Conservation (phyloP, 2,888 invertebrate genomes). For the Nesidiocoris tenuis region DNA sequence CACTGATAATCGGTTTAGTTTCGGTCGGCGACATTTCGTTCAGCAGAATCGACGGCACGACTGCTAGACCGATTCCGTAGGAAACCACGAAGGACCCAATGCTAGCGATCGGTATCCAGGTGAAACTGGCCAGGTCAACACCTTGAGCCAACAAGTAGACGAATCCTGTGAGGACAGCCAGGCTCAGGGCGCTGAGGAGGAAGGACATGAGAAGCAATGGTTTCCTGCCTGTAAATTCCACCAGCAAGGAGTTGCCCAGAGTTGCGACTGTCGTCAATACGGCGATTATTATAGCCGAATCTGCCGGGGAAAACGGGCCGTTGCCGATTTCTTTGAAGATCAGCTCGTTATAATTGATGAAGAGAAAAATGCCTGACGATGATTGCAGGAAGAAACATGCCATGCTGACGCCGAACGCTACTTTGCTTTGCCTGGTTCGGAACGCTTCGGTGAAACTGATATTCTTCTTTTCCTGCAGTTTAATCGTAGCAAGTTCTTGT, state of each 20-base stretch:
- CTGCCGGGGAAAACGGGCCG: not conserved
- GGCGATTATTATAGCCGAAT: constrained; percentile 9
- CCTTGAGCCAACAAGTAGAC: not conserved
- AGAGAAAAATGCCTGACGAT: constrained; percentile 1
- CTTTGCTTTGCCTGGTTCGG: not conserved
- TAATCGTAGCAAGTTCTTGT: constrained; percentile 1
- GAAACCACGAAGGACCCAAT: constrained; percentile 17
- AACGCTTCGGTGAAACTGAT: not conserved
- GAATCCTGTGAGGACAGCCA: not conserved
- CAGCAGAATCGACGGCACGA: not conserved
- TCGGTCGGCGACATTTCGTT: constrained; percentile 11
- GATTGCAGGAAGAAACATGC: not conserved
- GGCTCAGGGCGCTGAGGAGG: not conserved
- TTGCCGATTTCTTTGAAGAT: constrained; percentile 22
- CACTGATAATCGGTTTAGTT: not conserved
- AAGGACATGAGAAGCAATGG: not conserved
- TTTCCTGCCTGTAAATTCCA: constrained; percentile 23
- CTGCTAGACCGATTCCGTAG: constrained; percentile 12
- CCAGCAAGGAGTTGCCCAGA: not conserved
- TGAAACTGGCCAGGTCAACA: not conserved
- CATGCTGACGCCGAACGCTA: not conserved
- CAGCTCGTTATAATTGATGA: not conserved
- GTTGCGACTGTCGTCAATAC: not conserved
- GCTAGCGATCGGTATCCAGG: constrained; percentile 5
- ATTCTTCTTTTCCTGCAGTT: too few relatives aligned